phyloP scores from a whole-genome alignment of 2,888 invertebrate species.

The Drosophila crucigera region DNA sequence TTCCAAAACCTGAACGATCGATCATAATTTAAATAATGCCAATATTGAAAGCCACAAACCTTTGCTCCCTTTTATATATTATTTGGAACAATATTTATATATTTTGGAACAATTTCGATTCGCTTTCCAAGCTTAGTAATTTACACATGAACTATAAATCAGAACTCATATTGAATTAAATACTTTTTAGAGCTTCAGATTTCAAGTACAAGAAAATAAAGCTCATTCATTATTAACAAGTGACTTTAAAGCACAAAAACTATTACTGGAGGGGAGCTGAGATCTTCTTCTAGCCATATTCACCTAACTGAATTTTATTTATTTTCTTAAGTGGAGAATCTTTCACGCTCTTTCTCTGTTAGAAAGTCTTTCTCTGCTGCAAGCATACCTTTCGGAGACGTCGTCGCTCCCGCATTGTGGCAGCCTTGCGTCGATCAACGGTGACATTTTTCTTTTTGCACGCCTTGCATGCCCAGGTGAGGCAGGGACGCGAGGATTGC shows the following conservation, averaged over 20 bases:
- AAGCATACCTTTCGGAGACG: slow-evolving; percentile 95
- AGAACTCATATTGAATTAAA: neutral
- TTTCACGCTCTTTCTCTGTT: neutral
- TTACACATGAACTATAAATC: neutral
- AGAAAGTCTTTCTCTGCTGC: neutral
- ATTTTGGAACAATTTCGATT: neutral
- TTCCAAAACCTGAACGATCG: neutral
- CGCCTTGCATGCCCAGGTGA: slow-evolving; percentile 98
- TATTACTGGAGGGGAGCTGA: neutral
- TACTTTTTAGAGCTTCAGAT: neutral
- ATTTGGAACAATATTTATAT: neutral
- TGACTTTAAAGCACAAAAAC: neutral
- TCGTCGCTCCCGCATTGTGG: slow-evolving; percentile 96
- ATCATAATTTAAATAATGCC: no score
- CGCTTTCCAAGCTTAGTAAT: neutral
- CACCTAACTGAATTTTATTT: neutral
- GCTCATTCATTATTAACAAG: neutral
- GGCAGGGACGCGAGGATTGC: slow-evolving; percentile 89
- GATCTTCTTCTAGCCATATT: neutral
- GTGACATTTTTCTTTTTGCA: slow-evolving; percentile 98
- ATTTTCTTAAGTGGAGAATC: neutral
- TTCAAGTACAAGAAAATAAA: neutral
- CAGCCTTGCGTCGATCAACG: slow-evolving; percentile 98
- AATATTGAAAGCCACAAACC: no score
- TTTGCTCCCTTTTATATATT: no score